These are phyloP conservation scores for Zygothrica quintamaculata DNA, from an alignment of 2,888 invertebrate species.

Conservation along the genomic window DNA sequence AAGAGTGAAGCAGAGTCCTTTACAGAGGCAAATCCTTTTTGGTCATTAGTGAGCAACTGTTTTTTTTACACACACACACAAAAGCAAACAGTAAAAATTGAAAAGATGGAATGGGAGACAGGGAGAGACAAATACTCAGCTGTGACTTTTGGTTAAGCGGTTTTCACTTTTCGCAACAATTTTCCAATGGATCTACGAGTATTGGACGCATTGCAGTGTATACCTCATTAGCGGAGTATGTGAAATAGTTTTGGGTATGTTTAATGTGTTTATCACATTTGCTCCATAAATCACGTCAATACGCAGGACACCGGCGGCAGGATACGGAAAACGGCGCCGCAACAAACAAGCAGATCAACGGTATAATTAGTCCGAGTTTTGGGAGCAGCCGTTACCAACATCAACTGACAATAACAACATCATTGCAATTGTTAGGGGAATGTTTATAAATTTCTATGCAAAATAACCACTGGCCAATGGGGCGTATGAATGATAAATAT, in stretches of 20 bases:
- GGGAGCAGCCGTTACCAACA: not conserved
- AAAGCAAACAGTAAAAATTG: no score
- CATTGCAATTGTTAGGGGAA: not conserved
- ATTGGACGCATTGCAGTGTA: conserved; percentile 25
- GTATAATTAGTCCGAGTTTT: conserved; percentile 56
- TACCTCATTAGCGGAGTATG: conserved; percentile 53
- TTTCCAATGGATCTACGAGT: conserved; percentile 29
- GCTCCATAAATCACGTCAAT: conserved; percentile 54
- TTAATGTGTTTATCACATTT: conserved; percentile 32
- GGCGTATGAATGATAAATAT: conserved; percentile 40
- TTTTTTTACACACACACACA: conserved; percentile 14
- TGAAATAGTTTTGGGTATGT: conserved; percentile 50
- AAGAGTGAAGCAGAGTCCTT: conserved; percentile 47
- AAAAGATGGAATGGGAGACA: no score
- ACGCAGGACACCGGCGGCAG: conserved; percentile 13
- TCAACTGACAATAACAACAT: conserved; percentile 3
- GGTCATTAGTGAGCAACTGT: conserved; percentile 59
- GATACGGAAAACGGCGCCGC: not conserved
- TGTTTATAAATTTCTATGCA: conserved; percentile 6
- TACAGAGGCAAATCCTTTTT: conserved; percentile 59
- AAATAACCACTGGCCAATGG: conserved; percentile 13
- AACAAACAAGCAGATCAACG: conserved; percentile 4
- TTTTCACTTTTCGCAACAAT: conserved; percentile 39
- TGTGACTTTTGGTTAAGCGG: conserved; percentile 50
- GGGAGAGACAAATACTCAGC: conserved; percentile 20